These are phyloP conservation scores for Tenthredo distinguenda DNA, from an alignment of 2,888 invertebrate species.

Conservation along the genomic window DNA sequence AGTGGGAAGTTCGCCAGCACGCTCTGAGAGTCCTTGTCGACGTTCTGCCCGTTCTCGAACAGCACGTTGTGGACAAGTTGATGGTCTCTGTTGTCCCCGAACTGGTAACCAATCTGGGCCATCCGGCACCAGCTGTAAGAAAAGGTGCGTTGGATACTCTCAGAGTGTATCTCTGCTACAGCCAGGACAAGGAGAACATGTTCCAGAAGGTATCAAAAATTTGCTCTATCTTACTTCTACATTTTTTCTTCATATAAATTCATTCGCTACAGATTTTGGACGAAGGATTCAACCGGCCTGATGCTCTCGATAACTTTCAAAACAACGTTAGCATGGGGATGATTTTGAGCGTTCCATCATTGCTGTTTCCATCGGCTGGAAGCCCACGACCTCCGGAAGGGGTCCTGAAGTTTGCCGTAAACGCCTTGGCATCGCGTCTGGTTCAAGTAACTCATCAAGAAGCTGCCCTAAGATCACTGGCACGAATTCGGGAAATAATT, in stretches of 20 bases:
- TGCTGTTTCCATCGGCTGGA: conserved; percentile 73
- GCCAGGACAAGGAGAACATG: conserved; percentile 84
- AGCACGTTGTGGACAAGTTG: conserved; percentile 84
- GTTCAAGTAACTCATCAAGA: conserved; percentile 81
- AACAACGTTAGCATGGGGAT: conserved; percentile 77
- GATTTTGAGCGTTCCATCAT: conserved; percentile 75
- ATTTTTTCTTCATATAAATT: conserved; percentile 5
- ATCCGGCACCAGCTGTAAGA: conserved; percentile 88
- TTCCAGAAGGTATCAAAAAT: conserved; percentile 81
- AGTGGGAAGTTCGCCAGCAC: conserved; percentile 92
- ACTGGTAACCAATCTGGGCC: conserved; percentile 89
- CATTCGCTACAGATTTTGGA: conserved; percentile 64
- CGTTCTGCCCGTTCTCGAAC: conserved; percentile 85
- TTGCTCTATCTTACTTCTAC: neutral
- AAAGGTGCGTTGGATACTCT: conserved; percentile 90
- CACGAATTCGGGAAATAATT: conserved; percentile 85
- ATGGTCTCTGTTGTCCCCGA: conserved; percentile 84
- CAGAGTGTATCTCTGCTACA: conserved; percentile 86
- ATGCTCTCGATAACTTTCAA: conserved; percentile 73
- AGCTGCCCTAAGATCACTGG: conserved; percentile 84
- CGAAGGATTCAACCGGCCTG: conserved; percentile 55
- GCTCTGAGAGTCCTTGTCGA: conserved; percentile 89
- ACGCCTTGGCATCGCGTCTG: conserved; percentile 77
- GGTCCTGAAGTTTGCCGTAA: conserved; percentile 70
- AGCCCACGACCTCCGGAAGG: conserved; percentile 65